Conservation (phyloP, 2,797 vertebrate genomes). For the Carduelis carduelis region DNA sequence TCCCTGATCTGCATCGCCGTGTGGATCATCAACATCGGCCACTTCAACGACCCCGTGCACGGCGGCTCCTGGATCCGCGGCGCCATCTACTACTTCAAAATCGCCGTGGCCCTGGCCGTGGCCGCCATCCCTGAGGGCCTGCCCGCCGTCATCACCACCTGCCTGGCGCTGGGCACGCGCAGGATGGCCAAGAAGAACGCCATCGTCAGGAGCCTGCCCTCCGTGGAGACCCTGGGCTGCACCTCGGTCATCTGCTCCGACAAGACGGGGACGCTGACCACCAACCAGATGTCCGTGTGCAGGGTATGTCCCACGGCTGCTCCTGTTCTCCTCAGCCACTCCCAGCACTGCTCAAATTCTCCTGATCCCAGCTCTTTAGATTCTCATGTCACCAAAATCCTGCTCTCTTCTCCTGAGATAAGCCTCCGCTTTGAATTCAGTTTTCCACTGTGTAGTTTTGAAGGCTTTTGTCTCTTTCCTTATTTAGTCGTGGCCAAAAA, state of each 20-base stretch:
- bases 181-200: conserved; percentile 98
- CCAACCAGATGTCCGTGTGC: conserved; percentile 98
- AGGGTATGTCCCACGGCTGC: conserved; percentile 77
- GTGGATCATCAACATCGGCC: conserved; percentile 98
- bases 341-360: background rate
- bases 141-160: conserved; percentile 96
- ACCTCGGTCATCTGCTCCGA: conserved; percentile 98
- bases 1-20: conserved; percentile 96
- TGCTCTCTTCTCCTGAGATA: conserved; percentile 9
- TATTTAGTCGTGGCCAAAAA: conserved; percentile 36
- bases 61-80: conserved; percentile 98
- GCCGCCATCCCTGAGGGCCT: conserved; percentile 91
- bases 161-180: conserved; percentile 93
- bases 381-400: background rate
- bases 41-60: conserved; percentile 96
- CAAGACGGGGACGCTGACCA: conserved; percentile 96
- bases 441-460: background rate
- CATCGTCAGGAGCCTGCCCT: conserved; percentile 94
- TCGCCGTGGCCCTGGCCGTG: conserved; percentile 93
- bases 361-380: background rate
- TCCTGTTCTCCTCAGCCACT: background rate
- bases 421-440: background rate
- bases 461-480: conserved; percentile 43
- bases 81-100: conserved; percentile 98
- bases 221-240: conserved; percentile 95